Conservation (phyloP, 2,888 invertebrate genomes). For the Fissipunctia ypsillon region DNA sequence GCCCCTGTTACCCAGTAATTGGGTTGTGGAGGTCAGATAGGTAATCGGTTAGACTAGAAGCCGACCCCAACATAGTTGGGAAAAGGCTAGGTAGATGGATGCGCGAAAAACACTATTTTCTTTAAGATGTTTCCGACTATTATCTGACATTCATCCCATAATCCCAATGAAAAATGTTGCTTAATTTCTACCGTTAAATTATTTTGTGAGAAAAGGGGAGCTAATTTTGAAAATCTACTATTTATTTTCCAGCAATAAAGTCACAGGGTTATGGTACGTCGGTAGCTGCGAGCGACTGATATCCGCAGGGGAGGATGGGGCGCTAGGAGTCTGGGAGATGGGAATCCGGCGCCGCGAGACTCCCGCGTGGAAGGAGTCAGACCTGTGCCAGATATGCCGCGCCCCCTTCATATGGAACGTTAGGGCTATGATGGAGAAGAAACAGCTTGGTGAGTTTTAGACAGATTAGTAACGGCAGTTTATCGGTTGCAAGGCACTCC, state of each 20-base stretch:
- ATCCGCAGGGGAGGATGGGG: conserved; percentile 97
- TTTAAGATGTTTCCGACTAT: too few relatives aligned
- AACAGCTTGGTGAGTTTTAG: conserved; percentile 92
- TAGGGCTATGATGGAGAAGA: conserved; percentile 99
- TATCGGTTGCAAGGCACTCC: not conserved
- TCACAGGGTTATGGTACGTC: conserved; percentile 96
- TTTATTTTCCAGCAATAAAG: conserved; percentile 93
- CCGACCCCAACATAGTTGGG: too few relatives aligned
- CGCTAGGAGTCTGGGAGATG: conserved; percentile 99
- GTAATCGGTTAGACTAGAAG: too few relatives aligned
- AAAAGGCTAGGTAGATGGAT: too few relatives aligned
- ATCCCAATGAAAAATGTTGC: not conserved
- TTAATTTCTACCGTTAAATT: not conserved
- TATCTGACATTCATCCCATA: not conserved
- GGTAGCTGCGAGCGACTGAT: conserved; percentile 94
- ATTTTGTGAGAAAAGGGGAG: too few relatives aligned
- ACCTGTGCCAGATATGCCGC: conserved; percentile 98
- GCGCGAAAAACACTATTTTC: too few relatives aligned
- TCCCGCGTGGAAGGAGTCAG: conserved; percentile 98
- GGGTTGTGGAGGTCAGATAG: too few relatives aligned
- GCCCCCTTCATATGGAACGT: conserved; percentile 99
- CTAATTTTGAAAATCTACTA: not conserved
- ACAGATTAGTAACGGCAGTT: not conserved
- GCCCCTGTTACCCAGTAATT: too few relatives aligned
- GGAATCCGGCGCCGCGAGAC: conserved; percentile 96